phyloP scores from a whole-genome alignment of 1,140 invertebrate genomes.

The Coelopa frigida region DNA sequence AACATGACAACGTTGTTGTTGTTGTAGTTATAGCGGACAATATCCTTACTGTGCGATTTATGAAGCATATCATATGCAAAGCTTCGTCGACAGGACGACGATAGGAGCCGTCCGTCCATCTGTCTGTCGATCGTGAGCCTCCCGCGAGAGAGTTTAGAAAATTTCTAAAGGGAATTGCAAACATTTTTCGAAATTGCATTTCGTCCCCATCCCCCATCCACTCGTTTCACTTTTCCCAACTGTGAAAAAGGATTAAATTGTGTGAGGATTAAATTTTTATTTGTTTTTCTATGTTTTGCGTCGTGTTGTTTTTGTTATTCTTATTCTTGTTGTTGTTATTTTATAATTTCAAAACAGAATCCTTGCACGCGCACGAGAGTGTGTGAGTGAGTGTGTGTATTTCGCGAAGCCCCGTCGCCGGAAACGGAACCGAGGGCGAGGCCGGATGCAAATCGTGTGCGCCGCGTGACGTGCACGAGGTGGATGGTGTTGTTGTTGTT shows the following conservation, averaged over 20 bases:
- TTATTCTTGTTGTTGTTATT: too few relatives aligned
- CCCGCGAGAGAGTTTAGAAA: background rate
- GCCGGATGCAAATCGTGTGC: too few relatives aligned
- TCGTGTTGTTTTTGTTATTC: too few relatives aligned
- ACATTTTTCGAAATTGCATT: slow-evolving; percentile 38
- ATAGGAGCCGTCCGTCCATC: background rate
- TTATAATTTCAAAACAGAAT: too few relatives aligned
- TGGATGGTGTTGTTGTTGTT: too few relatives aligned
- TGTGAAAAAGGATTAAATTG: slow-evolving; percentile 7
- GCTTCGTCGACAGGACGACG: background rate
- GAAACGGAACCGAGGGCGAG: too few relatives aligned
- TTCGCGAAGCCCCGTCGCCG: too few relatives aligned
- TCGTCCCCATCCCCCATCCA: too few relatives aligned
- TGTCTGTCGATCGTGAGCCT: background rate
- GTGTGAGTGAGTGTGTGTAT: too few relatives aligned
- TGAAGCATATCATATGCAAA: background rate
- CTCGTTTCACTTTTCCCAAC: too few relatives aligned
- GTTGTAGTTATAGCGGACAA: background rate
- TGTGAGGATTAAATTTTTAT: background rate
- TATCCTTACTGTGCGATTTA: background rate
- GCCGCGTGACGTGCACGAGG: too few relatives aligned
- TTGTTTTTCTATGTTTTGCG: background rate
- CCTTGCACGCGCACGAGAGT: background rate
- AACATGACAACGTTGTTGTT: background rate
- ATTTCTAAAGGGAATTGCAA: slow-evolving; percentile 36